Conservation (phyloP, 1,140 invertebrate genomes). For the Tribolium castaneum region DNA sequence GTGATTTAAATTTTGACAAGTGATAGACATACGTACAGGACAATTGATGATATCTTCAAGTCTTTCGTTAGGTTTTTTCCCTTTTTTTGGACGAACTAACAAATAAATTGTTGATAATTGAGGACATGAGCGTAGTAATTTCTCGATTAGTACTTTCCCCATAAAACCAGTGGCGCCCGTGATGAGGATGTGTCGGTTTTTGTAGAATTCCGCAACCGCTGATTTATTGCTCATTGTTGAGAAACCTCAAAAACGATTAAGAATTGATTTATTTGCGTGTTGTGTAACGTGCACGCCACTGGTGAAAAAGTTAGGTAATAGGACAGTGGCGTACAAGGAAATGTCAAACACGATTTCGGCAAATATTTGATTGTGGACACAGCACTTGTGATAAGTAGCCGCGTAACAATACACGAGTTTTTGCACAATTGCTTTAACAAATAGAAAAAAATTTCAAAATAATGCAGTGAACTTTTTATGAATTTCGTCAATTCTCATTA, state of each 20-base stretch:
- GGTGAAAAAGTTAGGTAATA: neutral
- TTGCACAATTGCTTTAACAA: too few species aligned
- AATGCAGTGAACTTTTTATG: too few species aligned
- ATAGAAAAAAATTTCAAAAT: too few species aligned
- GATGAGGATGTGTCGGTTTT: constrained; percentile 69
- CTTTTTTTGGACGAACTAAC: constrained; percentile 77
- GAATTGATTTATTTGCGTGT: neutral
- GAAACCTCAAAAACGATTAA: neutral
- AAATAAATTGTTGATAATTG: constrained; percentile 75
- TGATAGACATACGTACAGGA: constrained; percentile 60
- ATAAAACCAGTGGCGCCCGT: constrained; percentile 85
- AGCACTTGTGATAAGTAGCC: too few species aligned
- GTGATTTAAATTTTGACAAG: neutral
- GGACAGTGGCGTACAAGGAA: neutral
- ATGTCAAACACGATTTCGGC: neutral
- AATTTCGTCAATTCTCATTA: too few species aligned
- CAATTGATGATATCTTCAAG: constrained; percentile 61
- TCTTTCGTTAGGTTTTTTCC: constrained; percentile 64
- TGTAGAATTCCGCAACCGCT: constrained; percentile 53
- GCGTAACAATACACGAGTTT: too few species aligned
- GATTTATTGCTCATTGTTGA: constrained; percentile 19
- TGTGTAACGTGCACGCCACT: neutral
- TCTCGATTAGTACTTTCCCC: constrained; percentile 90
- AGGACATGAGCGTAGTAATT: constrained; percentile 77
- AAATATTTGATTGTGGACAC: too few species aligned